A percentile compares a stretch with the other conserved stretches of the same genome.
Evolutionary conservation across 1,140 invertebrate species (phyloP).

Genomic region (Aphelinus atriplicis): DNA sequence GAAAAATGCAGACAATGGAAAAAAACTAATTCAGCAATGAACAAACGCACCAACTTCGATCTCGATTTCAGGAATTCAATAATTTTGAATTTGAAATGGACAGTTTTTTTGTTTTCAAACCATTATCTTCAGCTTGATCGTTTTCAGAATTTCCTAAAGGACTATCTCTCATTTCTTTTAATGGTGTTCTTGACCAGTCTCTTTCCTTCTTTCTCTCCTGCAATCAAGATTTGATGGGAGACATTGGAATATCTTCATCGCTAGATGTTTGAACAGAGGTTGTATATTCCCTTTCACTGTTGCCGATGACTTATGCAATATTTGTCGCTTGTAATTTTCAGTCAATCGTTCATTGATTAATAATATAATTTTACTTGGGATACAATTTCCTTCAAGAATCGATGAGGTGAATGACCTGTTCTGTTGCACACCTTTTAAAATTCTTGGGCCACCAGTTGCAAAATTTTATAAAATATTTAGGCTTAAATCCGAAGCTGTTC

Average conservation of each 20-base stretch:
- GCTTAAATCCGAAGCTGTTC: slow-evolving; percentile 58
- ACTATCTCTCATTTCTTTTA: slow-evolving; percentile 17
- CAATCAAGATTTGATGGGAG: slow-evolving; percentile 1
- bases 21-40: too few relatives aligned
- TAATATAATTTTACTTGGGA: slow-evolving; percentile 57
- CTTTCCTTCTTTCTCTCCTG: slow-evolving; percentile 28
- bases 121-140: background rate
- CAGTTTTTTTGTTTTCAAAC: too few relatives aligned
- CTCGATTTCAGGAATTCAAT: too few relatives aligned
- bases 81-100: too few relatives aligned
- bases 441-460: slow-evolving; percentile 57
- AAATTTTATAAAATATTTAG: slow-evolving; percentile 56
- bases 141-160: slow-evolving; percentile 29
- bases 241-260: slow-evolving; percentile 13
- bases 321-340: slow-evolving; percentile 47
- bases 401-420: slow-evolving; percentile 55
- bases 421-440: slow-evolving; percentile 53
- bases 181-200: slow-evolving; percentile 8
- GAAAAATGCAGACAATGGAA: too few relatives aligned
- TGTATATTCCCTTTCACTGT: background rate
- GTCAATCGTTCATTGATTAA: slow-evolving; percentile 50
- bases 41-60: too few relatives aligned
- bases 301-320: slow-evolving; percentile 1
- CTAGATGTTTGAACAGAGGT: background rate
- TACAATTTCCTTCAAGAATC: slow-evolving; percentile 60